Evolutionary conservation across 2,888 invertebrate genomes (phyloP), one percentile per base, ranked within the genome.

Genomic region (Agonopterix heracliana): DNA sequence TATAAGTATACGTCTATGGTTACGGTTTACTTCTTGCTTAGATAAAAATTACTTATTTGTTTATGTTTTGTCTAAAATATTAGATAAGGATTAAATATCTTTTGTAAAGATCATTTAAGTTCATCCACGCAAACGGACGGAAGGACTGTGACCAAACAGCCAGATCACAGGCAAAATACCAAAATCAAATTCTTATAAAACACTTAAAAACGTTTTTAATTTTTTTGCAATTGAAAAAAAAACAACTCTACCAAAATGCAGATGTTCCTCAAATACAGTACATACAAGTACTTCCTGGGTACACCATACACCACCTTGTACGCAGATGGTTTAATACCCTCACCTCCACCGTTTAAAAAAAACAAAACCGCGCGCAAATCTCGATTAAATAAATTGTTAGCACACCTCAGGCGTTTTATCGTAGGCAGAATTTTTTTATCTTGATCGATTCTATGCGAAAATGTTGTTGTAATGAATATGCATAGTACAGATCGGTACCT

Each of bases 301-400:
- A 57, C 58, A 67, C 66, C 68, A 68, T 74, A 75, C 68, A 60
- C 71, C 81, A 82, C 81, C 81, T 81, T 81, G 74, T 69, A 69
- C 63, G 78, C 81, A 81, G 78, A 79, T 81, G 81, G 72, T 59
- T 26, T 50, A 58, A 51, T 61, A 45, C 50, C 48, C 50, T 59
- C 52, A 56, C 53, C 49, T 55, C 51, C 49, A 45, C 46, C 49
- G 50, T 50, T 46, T 55, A 55, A 59, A 61, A 64, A 64, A 58
- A 61, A 62, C 57, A 56, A 57, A 59, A 60, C 55, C 56, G 64
- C 59, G 56, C 54, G 63, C 56, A 66, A 76, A 79, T 78, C 76
- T 69, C 71, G 71, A 72, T 75, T 69, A 66, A 78, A 82, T 82
- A 78, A 83, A 84, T 81, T 77, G 76, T 78, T 75, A 73, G 68